A percentile compares a stretch with the other conserved stretches of the same genome.
Conservation (phyloP, 2,888 invertebrate genomes). For the Amiota communis region DNA sequence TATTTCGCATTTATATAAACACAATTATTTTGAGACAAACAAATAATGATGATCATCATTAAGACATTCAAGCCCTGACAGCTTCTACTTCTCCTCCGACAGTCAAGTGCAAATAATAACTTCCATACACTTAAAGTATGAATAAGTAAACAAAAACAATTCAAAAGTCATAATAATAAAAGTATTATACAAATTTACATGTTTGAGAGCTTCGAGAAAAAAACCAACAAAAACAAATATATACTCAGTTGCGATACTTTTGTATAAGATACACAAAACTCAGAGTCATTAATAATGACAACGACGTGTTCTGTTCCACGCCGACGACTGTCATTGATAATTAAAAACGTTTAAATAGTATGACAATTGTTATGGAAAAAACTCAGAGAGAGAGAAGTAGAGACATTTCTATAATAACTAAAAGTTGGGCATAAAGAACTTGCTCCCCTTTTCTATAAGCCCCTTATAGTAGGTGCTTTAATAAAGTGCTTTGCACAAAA, state of each 20-base stretch:
- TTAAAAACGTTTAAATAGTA: constrained; percentile 23
- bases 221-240: background rate
- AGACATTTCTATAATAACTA: no score
- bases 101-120: background rate
- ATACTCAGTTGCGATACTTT: constrained; percentile 1
- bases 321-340: constrained; percentile 7
- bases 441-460: no score
- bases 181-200: no score
- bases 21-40: constrained; percentile 9
- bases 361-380: background rate
- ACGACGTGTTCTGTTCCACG: background rate
- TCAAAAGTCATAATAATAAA: background rate
- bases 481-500: no score
- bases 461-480: no score
- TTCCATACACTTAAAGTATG: background rate
- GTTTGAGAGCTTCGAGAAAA: background rate
- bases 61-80: background rate
- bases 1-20: background rate
- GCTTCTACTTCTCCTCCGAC: background rate
- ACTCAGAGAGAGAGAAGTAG: no score
- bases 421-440: no score
- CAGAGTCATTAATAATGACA: background rate
- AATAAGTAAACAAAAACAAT: background rate
- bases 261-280: background rate
- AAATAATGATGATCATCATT: background rate